Conservation (phyloP, 2,888 invertebrate species). For the Amblyteles armatorius region DNA sequence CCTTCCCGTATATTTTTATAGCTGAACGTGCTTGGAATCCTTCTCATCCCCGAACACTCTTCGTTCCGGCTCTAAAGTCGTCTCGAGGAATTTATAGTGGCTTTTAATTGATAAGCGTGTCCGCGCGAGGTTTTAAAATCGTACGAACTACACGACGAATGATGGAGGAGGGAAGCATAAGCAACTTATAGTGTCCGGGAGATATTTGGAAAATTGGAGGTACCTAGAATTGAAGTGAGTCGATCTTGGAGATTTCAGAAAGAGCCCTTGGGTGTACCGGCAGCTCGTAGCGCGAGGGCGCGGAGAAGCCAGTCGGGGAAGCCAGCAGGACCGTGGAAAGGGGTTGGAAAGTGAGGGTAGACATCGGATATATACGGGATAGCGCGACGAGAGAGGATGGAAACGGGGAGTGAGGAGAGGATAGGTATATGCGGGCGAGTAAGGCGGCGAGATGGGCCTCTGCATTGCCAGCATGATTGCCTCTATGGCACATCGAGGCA, state of each 20-base stretch:
- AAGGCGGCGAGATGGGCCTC: constrained; percentile 83
- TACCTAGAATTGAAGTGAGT: constrained; percentile 61
- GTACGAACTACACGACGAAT: neutral
- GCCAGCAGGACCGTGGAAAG: constrained; percentile 39
- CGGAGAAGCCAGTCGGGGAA: constrained; percentile 37
- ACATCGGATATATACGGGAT: constrained; percentile 67
- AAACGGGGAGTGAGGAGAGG: constrained; percentile 65
- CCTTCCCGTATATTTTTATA: constrained; percentile 71
- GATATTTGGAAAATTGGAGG: constrained; percentile 61
- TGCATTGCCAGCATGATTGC: constrained; percentile 84
- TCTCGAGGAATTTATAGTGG: constrained; percentile 48
- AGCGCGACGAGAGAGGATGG: constrained; percentile 63
- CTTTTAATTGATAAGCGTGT: constrained; percentile 65
- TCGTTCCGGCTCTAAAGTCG: constrained; percentile 27
- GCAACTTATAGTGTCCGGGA: constrained; percentile 3
- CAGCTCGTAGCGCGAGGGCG: constrained; percentile 61
- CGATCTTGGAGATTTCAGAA: constrained; percentile 67
- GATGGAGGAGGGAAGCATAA: constrained; percentile 4
- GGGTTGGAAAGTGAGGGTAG: constrained; percentile 63
- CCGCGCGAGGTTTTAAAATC: neutral
- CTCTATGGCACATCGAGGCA: constrained; percentile 85
- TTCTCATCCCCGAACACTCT: constrained; percentile 42
- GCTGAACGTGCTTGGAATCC: constrained; percentile 68
- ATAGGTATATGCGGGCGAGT: constrained; percentile 77
- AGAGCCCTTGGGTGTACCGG: constrained; percentile 55